Evolutionary conservation across 2,797 vertebrate species (phyloP), one percentile per base, ranked within the genome.

Genomic region (Mallotus villosus): DNA sequence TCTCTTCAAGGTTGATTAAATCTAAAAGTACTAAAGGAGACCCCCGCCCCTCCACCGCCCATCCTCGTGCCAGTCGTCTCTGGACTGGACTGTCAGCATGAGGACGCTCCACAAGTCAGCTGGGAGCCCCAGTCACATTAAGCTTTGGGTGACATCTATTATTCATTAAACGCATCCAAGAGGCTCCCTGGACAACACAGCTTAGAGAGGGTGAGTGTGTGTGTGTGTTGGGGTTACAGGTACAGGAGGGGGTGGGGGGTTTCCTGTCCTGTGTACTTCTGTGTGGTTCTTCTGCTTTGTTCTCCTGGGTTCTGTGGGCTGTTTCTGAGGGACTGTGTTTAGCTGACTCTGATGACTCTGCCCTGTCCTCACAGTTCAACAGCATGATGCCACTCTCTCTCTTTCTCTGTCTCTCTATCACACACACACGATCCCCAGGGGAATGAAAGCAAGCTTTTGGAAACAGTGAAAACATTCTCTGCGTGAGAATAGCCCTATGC

Each of bases 51-150:
- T 9, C 53, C 34, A 2, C 34, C 49, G 7, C n/a, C 46, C 21
- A 25, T 41, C 37, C 9, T 41, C 2, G 37, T 41, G 37, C 9
- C 25, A 17, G 12, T 51, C 53, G n/a, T 29, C 22, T 51, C 49
- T 55, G 29, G 24, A 17, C 24, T 6, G 6, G 34, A 32, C n/a
- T 34, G n/a, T 21, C 16, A 9, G 58, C 27, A 12, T 19, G 27
- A n/a, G 22, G 27, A 55, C 21, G 21, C 27, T 63, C 32, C 29
- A n/a, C 61, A 63, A 29, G 14, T 32, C 67, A 17, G 24, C 16
- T 24, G 63, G 29, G 6, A 62, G 25, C 67, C 78, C 74, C 63
- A 76, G 77, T 70, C 73, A 37, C 79, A 66, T 80, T 75, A 78
- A 68, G 67, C 65, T 67, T 67, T 27, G 65, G 32, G 21, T 57